Conservation (phyloP, 2,888 invertebrate genomes). For the Nesidiocoris tenuis region DNA sequence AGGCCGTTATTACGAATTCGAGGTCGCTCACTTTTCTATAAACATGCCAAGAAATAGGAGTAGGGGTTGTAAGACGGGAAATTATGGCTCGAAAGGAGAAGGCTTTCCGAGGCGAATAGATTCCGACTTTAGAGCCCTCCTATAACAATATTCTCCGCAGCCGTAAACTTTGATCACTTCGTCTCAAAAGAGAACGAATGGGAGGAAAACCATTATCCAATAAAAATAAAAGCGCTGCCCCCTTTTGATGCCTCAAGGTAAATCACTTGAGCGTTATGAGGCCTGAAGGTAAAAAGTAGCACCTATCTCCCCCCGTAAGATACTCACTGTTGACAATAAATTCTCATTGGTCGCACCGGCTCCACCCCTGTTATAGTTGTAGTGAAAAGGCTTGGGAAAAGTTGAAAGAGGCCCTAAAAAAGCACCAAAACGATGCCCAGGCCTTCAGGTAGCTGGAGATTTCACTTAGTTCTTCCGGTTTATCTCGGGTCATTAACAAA, state of each 20-base stretch:
- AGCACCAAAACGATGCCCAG: not conserved
- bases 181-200: not conserved
- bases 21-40: too few species aligned
- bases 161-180: not conserved
- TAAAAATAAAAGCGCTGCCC: slow-evolving; percentile 7
- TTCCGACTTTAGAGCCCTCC: not conserved
- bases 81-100: too few species aligned
- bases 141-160: not conserved
- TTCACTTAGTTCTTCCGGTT: slow-evolving; percentile 43
- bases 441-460: slow-evolving; percentile 36
- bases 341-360: slow-evolving; percentile 21
- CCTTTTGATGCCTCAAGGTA: slow-evolving; percentile 23
- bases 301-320: too few species aligned
- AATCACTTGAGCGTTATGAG: slow-evolving; percentile 31
- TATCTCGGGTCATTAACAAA: slow-evolving; percentile 41
- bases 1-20: too few species aligned
- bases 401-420: slow-evolving; percentile 8
- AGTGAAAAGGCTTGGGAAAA: slow-evolving; percentile 8
- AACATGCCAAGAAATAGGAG: too few species aligned
- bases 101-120: too few species aligned
- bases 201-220: slow-evolving; percentile 22
- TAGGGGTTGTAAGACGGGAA: too few species aligned
- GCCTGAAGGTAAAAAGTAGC: slow-evolving; percentile 5
- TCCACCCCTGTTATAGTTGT: slow-evolving; percentile 1
- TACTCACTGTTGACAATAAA: slow-evolving; percentile 33